These are phyloP conservation scores for Scylla paramamosain DNA, from an alignment of 1,140 invertebrate genomes.

Conservation along the genomic window DNA sequence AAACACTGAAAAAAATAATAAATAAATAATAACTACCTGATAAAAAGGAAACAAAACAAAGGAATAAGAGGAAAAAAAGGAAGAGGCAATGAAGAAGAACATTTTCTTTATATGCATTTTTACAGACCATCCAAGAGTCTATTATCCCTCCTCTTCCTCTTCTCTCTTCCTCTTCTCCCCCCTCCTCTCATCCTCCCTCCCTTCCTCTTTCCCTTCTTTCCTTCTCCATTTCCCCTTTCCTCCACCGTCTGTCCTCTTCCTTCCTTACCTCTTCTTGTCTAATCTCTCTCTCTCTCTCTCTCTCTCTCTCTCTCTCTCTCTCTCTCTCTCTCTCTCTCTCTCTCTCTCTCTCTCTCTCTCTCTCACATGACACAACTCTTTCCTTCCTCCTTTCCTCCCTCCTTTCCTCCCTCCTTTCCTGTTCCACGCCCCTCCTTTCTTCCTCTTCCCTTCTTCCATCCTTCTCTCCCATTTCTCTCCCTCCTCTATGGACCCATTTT, in stretches of 20 bases:
- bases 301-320: slow-evolving; percentile 38
- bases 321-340: slow-evolving; percentile 34
- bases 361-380: not conserved
- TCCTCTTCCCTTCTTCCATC: not conserved
- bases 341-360: not conserved
- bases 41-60: not conserved
- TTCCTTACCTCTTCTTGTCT: too few relatives aligned
- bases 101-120: not conserved
- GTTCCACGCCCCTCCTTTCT: not conserved
- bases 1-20: not conserved
- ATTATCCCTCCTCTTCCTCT: not conserved
- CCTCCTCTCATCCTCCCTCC: not conserved
- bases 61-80: not conserved
- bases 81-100: not conserved
- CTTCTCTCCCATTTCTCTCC: not conserved
- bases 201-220: not conserved
- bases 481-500: not conserved
- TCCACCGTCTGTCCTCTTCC: too few relatives aligned
- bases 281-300: slow-evolving; percentile 24
- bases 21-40: not conserved
- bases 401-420: not conserved
- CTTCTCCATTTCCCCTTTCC: not conserved
- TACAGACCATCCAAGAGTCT: not conserved
- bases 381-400: not conserved
- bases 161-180: not conserved